phyloP scores from a whole-genome alignment of 1,140 invertebrate species.

The Megalonaias nervosa region DNA sequence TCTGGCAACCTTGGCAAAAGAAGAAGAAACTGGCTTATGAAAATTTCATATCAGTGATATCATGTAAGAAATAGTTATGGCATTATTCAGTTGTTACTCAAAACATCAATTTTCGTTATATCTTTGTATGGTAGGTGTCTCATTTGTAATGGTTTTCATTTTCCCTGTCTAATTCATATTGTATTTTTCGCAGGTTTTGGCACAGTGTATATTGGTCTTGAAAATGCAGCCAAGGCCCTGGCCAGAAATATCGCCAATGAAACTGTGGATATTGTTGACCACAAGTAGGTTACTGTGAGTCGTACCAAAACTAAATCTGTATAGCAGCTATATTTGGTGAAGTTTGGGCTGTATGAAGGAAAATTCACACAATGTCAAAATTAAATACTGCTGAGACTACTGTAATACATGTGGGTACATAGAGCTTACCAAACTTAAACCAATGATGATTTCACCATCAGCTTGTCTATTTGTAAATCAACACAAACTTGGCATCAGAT shows the following conservation, averaged over 20 bases:
- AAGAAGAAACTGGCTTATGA: background rate
- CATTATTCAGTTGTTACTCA: background rate
- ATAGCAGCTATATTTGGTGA: too few relatives aligned
- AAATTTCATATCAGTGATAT: background rate
- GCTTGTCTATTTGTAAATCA: too few relatives aligned
- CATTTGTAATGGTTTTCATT: background rate
- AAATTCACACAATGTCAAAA: too few relatives aligned
- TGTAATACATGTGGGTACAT: too few relatives aligned
- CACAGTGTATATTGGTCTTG: slow-evolving; percentile 80
- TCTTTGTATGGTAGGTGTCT: background rate
- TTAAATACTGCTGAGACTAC: too few relatives aligned
- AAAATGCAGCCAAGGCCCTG: slow-evolving; percentile 78
- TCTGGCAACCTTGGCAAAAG: too few relatives aligned
- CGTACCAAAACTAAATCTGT: too few relatives aligned
- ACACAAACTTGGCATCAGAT: too few relatives aligned
- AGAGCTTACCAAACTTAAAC: too few relatives aligned
- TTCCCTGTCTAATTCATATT: background rate
- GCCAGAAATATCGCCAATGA: slow-evolving; percentile 79
- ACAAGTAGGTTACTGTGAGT: slow-evolving; percentile 75
- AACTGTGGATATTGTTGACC: slow-evolving; percentile 80
- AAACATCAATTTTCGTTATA: background rate
- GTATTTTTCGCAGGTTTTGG: slow-evolving; percentile 73
- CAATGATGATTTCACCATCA: too few relatives aligned
- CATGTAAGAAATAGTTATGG: background rate
- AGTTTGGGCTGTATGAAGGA: too few relatives aligned